phyloP scores from a whole-genome alignment of 1,140 invertebrate genomes.

The Theocolax elegans region DNA sequence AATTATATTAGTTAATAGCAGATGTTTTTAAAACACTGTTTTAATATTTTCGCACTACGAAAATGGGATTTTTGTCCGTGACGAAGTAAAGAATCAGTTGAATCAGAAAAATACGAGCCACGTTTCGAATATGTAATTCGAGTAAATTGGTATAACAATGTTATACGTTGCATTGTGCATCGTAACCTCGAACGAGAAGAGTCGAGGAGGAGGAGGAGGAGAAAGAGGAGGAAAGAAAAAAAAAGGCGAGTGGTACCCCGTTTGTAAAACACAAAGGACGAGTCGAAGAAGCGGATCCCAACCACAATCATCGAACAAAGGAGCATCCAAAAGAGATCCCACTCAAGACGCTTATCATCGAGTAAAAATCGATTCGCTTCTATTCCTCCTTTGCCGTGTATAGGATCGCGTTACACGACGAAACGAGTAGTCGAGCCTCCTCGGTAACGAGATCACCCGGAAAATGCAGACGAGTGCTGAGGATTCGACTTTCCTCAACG shows the following conservation, averaged over 20 bases:
- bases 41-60: too few relatives aligned
- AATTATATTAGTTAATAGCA: too few relatives aligned
- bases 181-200: too few relatives aligned
- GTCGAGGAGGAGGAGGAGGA: too few relatives aligned
- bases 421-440: background rate
- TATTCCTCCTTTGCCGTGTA: background rate
- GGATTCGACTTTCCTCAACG: constrained; percentile 26
- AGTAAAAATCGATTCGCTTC: constrained; percentile 20
- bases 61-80: too few relatives aligned
- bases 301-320: too few relatives aligned
- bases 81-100: too few relatives aligned
- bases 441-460: constrained; percentile 20
- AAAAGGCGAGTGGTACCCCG: background rate
- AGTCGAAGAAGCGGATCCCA: background rate
- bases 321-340: background rate
- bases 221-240: background rate
- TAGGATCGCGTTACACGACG: background rate
- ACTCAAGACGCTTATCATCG: background rate
- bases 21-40: too few relatives aligned
- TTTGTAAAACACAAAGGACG: background rate
- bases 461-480: background rate
- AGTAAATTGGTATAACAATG: too few relatives aligned
- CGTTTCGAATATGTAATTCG: too few relatives aligned
- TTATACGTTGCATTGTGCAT: too few relatives aligned
- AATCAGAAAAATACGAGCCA: too few relatives aligned